Evolutionary conservation across 2,113 vertebrate species (phyloP).

Genomic region (Paradisaea rubra): DNA sequence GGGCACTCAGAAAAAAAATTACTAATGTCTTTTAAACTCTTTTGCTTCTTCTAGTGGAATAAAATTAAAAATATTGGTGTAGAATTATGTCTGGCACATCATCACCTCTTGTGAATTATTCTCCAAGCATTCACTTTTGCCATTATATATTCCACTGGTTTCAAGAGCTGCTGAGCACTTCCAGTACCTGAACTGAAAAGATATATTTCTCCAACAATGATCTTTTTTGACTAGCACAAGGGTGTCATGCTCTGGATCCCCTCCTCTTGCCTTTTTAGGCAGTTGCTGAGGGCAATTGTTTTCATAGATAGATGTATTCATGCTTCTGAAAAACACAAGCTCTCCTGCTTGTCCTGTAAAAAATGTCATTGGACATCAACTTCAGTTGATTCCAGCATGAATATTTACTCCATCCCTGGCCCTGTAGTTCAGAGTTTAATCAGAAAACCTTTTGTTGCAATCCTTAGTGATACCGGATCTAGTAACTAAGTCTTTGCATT

Average conservation of each 20-base stretch:
- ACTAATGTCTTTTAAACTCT: background rate
- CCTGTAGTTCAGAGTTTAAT: background rate
- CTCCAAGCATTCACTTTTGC: background rate
- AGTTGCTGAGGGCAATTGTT: background rate
- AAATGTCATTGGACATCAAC: background rate
- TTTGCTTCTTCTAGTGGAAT: background rate
- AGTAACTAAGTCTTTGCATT: background rate
- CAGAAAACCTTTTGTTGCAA: background rate
- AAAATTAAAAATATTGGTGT: background rate
- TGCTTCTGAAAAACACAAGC: background rate
- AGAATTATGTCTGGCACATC: background rate
- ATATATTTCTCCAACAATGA: background rate
- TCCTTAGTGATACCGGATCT: background rate
- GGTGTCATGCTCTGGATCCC: background rate
- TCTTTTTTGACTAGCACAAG: background rate
- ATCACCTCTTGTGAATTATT: background rate
- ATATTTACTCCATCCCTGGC: background rate
- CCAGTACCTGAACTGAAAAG: background rate
- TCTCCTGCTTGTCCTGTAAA: background rate
- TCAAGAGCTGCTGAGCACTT: background rate
- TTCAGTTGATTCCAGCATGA: fast-evolving
- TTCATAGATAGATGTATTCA: background rate
- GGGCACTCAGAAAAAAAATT: background rate
- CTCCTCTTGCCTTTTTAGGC: background rate
- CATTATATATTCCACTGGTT: background rate